Evolutionary conservation across 2,797 vertebrate species (phyloP).

Genomic region (Mionectes olivaceus): DNA sequence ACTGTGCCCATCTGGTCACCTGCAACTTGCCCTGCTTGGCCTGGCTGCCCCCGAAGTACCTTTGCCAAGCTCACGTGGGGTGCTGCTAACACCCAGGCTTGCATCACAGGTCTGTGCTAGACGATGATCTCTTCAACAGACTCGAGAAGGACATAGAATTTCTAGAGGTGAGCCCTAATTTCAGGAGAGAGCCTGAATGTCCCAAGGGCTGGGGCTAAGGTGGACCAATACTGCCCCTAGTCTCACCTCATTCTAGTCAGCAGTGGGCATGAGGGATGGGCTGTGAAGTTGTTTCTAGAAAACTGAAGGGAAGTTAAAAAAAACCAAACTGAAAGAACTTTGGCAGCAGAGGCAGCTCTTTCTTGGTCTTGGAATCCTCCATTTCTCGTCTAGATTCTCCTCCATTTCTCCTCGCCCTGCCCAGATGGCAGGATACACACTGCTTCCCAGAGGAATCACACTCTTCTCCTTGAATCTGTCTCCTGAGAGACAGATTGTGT

Average conservation of each 20-base stretch:
- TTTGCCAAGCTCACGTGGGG: accelerated
- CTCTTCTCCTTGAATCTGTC: neutral
- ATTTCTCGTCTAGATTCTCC: neutral
- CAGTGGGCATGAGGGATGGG: neutral
- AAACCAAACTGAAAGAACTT: neutral
- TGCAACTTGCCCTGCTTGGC: neutral
- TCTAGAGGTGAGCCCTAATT: constrained; percentile 77
- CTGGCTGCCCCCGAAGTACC: neutral
- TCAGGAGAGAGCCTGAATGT: neutral
- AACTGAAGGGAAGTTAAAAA: neutral
- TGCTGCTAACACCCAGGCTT: neutral
- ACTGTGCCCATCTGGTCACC: accelerated
- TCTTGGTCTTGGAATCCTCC: neutral
- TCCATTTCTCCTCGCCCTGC: neutral
- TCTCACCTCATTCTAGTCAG: neutral
- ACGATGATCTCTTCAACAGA: constrained; percentile 80
- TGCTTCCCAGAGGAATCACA: neutral
- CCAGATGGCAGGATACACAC: neutral
- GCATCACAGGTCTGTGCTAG: constrained; percentile 77
- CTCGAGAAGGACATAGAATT: constrained; percentile 70
- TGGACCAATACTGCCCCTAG: neutral
- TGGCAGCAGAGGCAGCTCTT: neutral
- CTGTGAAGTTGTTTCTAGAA: neutral
- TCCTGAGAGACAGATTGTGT: neutral
- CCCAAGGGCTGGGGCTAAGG: neutral